Percentiles rank a stretch among this genome's conserved stretches.
These are phyloP conservation scores for Tetramorium simillimum DNA, from an alignment of 1,140 invertebrate genomes.

Conservation along the genomic window DNA sequence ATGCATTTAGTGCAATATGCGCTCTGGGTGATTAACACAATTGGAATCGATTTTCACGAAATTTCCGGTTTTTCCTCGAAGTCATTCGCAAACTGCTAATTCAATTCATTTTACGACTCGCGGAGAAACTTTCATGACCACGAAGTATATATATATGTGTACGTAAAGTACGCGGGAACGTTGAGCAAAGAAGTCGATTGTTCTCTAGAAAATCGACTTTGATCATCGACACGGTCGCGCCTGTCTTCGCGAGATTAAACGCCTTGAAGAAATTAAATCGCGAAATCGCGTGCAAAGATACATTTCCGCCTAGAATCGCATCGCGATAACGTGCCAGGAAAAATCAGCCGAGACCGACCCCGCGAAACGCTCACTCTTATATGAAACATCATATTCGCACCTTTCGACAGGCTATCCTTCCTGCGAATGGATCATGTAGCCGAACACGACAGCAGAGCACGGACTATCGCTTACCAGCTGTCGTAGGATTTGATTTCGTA, in stretches of 20 bases:
- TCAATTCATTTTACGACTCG: not conserved
- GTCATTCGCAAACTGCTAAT: not conserved
- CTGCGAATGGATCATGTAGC: not conserved
- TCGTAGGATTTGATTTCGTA: constrained; percentile 34
- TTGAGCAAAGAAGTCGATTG: not conserved
- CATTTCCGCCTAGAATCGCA: not conserved
- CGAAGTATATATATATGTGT: not conserved
- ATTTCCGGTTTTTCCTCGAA: not conserved
- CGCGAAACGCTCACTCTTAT: not conserved
- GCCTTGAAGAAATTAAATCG: constrained; percentile 3
- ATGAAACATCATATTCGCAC: not conserved
- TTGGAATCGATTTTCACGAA: not conserved
- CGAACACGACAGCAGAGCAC: not conserved
- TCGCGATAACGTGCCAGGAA: not conserved
- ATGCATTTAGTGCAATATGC: not conserved
- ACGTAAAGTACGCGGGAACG: not conserved
- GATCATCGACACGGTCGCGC: constrained; percentile 1
- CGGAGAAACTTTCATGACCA: not conserved
- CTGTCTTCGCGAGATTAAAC: constrained; percentile 22
- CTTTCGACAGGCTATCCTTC: not conserved
- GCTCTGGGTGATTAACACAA: not conserved
- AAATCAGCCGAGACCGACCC: not conserved
- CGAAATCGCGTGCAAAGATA: constrained; percentile 22
- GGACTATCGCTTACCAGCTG: constrained; percentile 53
- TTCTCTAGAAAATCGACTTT: not conserved